Conservation (phyloP, 2,888 invertebrate genomes). For the Terebella lapidaria region DNA sequence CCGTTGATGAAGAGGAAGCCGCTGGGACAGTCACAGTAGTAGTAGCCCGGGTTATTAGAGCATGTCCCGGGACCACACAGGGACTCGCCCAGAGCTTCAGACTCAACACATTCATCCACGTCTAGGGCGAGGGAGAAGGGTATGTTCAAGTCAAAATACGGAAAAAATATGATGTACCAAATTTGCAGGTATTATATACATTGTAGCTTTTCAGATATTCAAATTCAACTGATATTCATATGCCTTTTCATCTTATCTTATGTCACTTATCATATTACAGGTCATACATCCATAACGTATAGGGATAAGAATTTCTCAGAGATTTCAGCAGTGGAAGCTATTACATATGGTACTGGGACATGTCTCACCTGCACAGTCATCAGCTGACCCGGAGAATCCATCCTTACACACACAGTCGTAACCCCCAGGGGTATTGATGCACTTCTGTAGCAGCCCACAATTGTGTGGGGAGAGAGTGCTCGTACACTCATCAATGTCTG, state of each 20-base stretch:
- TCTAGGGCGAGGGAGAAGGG: too few species aligned
- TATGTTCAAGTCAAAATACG: too few species aligned
- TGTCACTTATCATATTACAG: too few species aligned
- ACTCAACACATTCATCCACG: background rate
- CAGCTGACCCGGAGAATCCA: background rate
- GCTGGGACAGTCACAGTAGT: background rate
- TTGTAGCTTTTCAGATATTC: too few species aligned
- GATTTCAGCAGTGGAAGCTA: background rate
- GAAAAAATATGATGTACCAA: too few species aligned
- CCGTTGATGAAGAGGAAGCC: slow-evolving; percentile 1
- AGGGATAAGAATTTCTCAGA: too few species aligned
- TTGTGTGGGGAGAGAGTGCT: background rate
- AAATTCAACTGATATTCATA: too few species aligned
- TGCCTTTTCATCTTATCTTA: too few species aligned
- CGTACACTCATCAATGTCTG: slow-evolving; percentile 8
- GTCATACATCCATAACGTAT: too few species aligned
- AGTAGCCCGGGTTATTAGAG: background rate
- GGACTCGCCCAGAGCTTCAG: background rate
- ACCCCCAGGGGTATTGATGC: slow-evolving; percentile 1
- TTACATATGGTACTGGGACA: background rate
- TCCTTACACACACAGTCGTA: slow-evolving; percentile 3
- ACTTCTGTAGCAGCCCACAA: background rate
- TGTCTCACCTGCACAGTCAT: slow-evolving; percentile 4
- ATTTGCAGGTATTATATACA: too few species aligned
- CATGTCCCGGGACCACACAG: slow-evolving; percentile 5